These are phyloP conservation scores for Xiphophorus hellerii DNA, from an alignment of 2,113 vertebrate genomes.

Conservation along the genomic window DNA sequence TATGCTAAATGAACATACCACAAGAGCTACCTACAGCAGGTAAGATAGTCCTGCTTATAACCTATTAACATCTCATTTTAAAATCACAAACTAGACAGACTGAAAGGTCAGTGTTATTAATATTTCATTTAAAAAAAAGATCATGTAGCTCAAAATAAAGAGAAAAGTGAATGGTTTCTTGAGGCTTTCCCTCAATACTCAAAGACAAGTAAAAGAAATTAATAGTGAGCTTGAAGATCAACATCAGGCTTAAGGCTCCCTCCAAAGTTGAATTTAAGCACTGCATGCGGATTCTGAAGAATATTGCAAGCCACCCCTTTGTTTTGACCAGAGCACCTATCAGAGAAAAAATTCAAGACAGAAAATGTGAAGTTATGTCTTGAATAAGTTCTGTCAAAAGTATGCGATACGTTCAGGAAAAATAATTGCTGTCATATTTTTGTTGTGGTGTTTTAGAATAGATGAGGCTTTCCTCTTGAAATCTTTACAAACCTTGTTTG, in stretches of 20 bases:
- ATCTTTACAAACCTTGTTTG: background rate
- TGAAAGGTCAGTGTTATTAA: background rate
- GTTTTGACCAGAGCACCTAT: background rate
- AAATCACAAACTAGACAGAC: background rate
- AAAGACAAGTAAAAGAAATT: background rate
- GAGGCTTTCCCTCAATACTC: background rate
- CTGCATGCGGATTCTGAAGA: constrained; percentile 51
- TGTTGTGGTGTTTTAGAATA: background rate
- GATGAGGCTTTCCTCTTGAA: background rate
- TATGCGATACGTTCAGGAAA: background rate
- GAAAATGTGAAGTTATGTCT: background rate
- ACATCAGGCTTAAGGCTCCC: constrained; percentile 71
- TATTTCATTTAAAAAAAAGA: background rate
- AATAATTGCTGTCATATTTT: background rate
- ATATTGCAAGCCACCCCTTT: constrained; percentile 1
- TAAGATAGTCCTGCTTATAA: background rate
- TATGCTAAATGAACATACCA: background rate
- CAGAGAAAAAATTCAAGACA: constrained; percentile 3
- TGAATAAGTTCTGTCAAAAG: background rate
- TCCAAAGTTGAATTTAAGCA: constrained; percentile 69
- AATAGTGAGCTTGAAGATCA: constrained; percentile 5
- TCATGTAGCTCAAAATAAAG: background rate
- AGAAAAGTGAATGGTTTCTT: background rate
- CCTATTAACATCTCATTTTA: background rate
- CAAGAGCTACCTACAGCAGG: background rate